A percentile compares a stretch with the other conserved stretches of the same genome.
Conservation (phyloP, 2,113 vertebrate genomes). For the Trogon surrucura region DNA sequence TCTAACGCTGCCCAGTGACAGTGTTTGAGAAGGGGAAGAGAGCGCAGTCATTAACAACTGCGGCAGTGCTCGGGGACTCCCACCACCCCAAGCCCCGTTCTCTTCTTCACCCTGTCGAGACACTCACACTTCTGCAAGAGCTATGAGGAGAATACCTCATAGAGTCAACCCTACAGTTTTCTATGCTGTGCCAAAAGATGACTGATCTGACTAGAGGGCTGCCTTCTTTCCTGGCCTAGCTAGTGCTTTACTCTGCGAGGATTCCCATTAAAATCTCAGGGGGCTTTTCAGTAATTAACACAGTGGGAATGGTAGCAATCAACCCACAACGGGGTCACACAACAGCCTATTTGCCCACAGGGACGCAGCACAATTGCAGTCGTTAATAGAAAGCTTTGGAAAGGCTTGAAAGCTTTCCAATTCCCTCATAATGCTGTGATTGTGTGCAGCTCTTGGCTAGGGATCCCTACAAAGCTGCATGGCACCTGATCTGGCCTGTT, state of each 20-base stretch:
- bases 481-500: background rate
- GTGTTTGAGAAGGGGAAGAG: background rate
- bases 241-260: background rate
- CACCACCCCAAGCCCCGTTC: background rate
- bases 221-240: background rate
- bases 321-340: background rate
- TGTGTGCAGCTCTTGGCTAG: background rate
- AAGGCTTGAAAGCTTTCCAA: conserved; percentile 30
- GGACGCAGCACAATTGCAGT: background rate
- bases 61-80: background rate
- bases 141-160: accelerated
- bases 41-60: background rate
- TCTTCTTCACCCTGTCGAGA: background rate
- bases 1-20: background rate
- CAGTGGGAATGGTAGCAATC: background rate
- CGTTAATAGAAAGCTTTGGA: background rate
- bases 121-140: background rate
- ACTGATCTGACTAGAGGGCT: background rate
- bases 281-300: conserved; percentile 33
- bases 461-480: background rate
- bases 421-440: background rate
- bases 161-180: background rate
- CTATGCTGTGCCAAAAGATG: background rate
- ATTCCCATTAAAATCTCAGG: conserved; percentile 6
- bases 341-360: conserved; percentile 9